Evolutionary conservation across 2,797 vertebrate genomes (phyloP).

Genomic region (Ctenopoma kingsleyae): DNA sequence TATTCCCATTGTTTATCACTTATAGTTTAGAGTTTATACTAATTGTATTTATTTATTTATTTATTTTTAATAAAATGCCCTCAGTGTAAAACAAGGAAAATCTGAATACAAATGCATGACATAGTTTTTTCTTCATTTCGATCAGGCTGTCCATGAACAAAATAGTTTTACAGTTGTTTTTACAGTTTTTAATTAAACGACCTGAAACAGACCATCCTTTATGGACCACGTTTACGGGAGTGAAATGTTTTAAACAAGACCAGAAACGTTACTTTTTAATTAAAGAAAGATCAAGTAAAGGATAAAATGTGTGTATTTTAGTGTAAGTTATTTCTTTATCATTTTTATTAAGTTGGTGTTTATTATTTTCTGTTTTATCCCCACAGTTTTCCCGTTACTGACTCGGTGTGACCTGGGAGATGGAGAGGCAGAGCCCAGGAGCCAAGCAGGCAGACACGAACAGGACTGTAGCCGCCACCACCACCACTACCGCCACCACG

Average conservation of each 20-base stretch:
- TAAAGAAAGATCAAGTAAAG: too few relatives aligned
- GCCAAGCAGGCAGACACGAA: conserved; percentile 86
- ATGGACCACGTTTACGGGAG: neutral
- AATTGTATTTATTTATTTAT: neutral
- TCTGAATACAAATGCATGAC: neutral
- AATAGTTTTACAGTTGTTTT: neutral
- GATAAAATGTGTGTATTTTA: too few relatives aligned
- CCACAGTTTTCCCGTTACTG: conserved; percentile 51
- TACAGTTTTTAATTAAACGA: neutral
- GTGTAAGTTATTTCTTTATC: too few relatives aligned
- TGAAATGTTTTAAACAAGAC: neutral
- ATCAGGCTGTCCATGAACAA: neutral
- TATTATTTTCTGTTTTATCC: conserved; percentile 19
- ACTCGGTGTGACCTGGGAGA: conserved; percentile 59
- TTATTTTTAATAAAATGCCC: too few relatives aligned
- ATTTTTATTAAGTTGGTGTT: conserved; percentile 1
- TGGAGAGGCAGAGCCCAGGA: conserved; percentile 69
- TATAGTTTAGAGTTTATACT: neutral
- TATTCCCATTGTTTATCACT: too few relatives aligned
- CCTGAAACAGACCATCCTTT: neutral
- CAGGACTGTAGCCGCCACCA: conserved; percentile 63
- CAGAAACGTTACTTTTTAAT: neutral
- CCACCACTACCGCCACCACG: conserved; percentile 67
- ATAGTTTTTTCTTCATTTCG: neutral
- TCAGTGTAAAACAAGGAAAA: neutral